A percentile compares a stretch with the other conserved stretches of the same genome.
These are phyloP conservation scores for Rotaria sp. DNA, from an alignment of 2,888 invertebrate species.

Conservation along the genomic window DNA sequence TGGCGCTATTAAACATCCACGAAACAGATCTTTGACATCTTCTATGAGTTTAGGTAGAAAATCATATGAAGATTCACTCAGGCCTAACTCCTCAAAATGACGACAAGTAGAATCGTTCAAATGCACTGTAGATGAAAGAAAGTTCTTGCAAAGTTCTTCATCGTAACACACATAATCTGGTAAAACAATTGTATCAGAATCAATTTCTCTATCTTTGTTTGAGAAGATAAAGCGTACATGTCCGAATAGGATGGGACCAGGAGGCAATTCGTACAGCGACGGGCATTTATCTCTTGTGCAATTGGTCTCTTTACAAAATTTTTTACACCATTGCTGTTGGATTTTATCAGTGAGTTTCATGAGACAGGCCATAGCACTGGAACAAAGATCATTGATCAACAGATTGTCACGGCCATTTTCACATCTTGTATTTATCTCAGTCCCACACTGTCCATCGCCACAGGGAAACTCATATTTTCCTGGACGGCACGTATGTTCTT, in stretches of 20 bases:
- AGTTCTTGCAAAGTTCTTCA: background rate
- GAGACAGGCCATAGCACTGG: background rate
- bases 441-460: background rate
- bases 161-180: background rate
- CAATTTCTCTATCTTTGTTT: too few species aligned
- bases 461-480: background rate
- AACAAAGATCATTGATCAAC: background rate
- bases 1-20: background rate
- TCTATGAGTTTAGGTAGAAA: background rate
- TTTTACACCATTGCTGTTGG: background rate
- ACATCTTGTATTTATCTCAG: background rate
- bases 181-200: too few species aligned
- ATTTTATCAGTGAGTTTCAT: accelerated
- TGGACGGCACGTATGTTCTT: background rate
- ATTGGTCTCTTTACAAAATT: too few species aligned
- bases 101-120: background rate
- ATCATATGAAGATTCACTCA: background rate
- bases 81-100: background rate
- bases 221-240: background rate
- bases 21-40: background rate
- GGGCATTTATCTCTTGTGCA: too few species aligned
- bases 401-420: background rate
- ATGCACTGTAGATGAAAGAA: background rate
- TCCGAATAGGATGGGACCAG: background rate
- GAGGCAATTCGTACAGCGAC: too few species aligned